Base-by-base conservation (phyloP, 2,113 vertebrate genomes). In the Macquaria ambigua region DNA sequence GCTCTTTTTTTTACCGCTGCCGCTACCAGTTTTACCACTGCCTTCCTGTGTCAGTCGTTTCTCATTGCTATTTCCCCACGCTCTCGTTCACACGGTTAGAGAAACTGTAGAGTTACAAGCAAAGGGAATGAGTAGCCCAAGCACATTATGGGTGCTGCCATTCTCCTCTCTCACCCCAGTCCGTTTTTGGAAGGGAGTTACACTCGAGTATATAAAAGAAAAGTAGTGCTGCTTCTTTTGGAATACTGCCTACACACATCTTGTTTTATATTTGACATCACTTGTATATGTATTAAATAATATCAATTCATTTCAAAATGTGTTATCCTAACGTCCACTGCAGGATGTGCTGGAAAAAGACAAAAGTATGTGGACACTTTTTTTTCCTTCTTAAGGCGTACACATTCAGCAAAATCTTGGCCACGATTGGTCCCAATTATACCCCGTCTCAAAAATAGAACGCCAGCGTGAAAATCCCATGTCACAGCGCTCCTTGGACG, bases 361-460 rank as follows among this genome's bases (percentile, higher is more conserved):
- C n/a, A n/a, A n/a, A n/a, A n/a, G n/a, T n/a, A n/a, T n/a, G n/a
- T n/a, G n/a, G n/a, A n/a, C n/a, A n/a, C n/a, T n/a, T 63, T 50
- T 23, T 74, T 59, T 63, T 28, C 5, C 48, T 43, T 79, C 16
- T 56, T 20, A 8, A 12, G 34, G 15, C 31, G 28, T 18, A 70
- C 72, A 67, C 11, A 63, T 77, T 87, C 74, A 76, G 59, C 76
- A 41, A 52, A 37, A 61, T 48, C 59, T n/a, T 55, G 56, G 70
- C n/a, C 73, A 82, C 39, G 74, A 74, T 83, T 41, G 31, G 11
- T 66, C 71, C 78, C 73, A 88, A 66, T 87, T 82, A 66, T 5
- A 0, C 11, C 0, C 1, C 28, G 0, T 67, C 59, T 58, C 50
- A 25, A n/a, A 84, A 85, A 77, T 16, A 78, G 75, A 81, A 41